Base-by-base conservation (phyloP, 2,888 invertebrate species). In the Pyrocoelia pectoralis region DNA sequence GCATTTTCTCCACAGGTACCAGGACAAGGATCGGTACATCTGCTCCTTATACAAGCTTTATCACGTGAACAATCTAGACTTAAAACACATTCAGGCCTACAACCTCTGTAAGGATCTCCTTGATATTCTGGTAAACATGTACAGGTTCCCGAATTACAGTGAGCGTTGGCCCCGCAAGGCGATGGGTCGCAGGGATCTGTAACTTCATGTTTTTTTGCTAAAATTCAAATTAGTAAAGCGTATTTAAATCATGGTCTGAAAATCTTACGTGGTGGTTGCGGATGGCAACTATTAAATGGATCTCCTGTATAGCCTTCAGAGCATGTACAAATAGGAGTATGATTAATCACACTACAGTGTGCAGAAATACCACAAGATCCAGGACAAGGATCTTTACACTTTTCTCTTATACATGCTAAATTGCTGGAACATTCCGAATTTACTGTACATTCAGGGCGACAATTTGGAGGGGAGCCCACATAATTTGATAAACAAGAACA, bases 1-100 rank as follows among this genome's bases (percentile, higher is more conserved):
- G 93, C 92, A 74, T 88, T 87, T 66, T 83, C 81, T 12, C 92
- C 93, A 77, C 94, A 94, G n/a, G 89, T 89, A 67, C 89, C 89
- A 9, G 86, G 84, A 74, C 93, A 93, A 38, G 91, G 90, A 80
- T 91, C 86, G n/a, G 84, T 77, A 73, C 91, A 91, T 76, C 87
- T 89, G 73, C 87, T 88, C 74, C 85, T 84, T 15, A 90, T 85
- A 78, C 92, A 93, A 50, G 92, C 87, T 76, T 84, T 88, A 76
- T 90, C 83, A 76, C 85, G 83, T 0, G 88, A 79, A 74, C 92
- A 93, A 75, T 93, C 92, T 2, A 86, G 86, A 76, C 90, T 92
- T 1, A 88, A 81, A 8, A 89, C 85, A 76, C 92, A 92, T 82
- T 92, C 92, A 0, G 92, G 92, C 61, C 90, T 83, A 68, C 84